Conservation (phyloP, 2,113 vertebrate genomes). For the Hydrochoerus hydrochaeris region DNA sequence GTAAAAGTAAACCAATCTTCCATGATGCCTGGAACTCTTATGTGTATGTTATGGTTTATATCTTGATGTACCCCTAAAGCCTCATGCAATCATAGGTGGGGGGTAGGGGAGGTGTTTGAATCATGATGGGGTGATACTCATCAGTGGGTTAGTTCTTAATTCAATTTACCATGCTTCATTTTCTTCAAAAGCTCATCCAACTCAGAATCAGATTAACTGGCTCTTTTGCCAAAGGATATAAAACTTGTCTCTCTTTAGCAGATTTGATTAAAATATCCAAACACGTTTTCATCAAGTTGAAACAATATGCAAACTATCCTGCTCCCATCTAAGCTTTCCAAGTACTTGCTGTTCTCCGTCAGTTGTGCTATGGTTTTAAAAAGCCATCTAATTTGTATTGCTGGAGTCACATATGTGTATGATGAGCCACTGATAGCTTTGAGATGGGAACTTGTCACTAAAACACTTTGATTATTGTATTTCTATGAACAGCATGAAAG, state of each 20-base stretch:
- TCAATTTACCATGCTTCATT: neutral
- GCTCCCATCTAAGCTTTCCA: conserved; percentile 14
- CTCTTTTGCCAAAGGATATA: conserved; percentile 15
- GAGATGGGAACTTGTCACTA: conserved; percentile 51
- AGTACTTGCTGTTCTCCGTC: neutral
- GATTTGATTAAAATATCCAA: conserved; percentile 23
- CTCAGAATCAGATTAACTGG: neutral
- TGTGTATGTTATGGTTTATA: neutral
- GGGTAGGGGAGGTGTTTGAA: neutral
- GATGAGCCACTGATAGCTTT: neutral
- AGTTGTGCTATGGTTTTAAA: neutral
- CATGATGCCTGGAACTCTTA: neutral
- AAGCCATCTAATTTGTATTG: conserved; percentile 40
- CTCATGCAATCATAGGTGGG: neutral
- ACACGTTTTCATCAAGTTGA: neutral
- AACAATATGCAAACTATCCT: neutral
- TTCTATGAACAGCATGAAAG: conserved; percentile 56
- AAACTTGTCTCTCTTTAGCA: neutral
- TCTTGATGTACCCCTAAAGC: neutral
- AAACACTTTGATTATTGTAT: conserved; percentile 33
- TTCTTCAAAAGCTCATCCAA: neutral
- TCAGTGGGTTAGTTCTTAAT: neutral
- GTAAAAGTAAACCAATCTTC: neutral
- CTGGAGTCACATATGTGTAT: neutral
- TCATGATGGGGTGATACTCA: neutral